A percentile compares a stretch with the other conserved stretches of the same genome.
Evolutionary conservation across 2,797 vertebrate genomes (phyloP).

Genomic region (Peromyscus attwateri): DNA sequence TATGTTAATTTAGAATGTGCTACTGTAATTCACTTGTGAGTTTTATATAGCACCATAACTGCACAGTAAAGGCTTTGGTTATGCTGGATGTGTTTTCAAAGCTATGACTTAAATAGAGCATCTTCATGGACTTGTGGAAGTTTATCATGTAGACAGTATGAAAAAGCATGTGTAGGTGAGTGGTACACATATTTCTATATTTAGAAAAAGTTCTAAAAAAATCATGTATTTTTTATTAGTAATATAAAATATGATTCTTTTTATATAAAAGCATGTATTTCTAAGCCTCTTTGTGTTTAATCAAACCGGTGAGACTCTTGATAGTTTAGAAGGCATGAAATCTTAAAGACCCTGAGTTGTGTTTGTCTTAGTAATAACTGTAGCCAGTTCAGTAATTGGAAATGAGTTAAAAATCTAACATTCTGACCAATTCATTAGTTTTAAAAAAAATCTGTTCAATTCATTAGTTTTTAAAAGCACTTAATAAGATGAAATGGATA

Average conservation of each 20-base stretch:
- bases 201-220: slow-evolving; percentile 68
- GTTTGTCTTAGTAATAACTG: not conserved
- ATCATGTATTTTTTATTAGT: slow-evolving; percentile 71
- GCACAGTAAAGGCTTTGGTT: slow-evolving; percentile 36
- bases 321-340: slow-evolving; percentile 28
- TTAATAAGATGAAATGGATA: slow-evolving; percentile 17
- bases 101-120: not conserved
- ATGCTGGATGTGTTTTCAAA: slow-evolving; percentile 23
- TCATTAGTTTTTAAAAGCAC: slow-evolving; percentile 34
- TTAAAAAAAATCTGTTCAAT: slow-evolving; percentile 49
- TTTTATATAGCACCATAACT: not conserved
- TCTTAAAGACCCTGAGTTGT: slow-evolving; percentile 50
- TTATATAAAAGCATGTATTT: slow-evolving; percentile 55
- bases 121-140: slow-evolving; percentile 43
- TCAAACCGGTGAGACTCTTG: slow-evolving; percentile 28
- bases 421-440: slow-evolving; percentile 50
- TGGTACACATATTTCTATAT: slow-evolving; percentile 61
- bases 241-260: slow-evolving; percentile 58
- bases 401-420: slow-evolving; percentile 37
- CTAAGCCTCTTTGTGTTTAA: slow-evolving; percentile 45
- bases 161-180: slow-evolving; percentile 59
- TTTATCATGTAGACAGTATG: slow-evolving; percentile 60
- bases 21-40: slow-evolving; percentile 5
- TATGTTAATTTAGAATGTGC: slow-evolving; percentile 40
- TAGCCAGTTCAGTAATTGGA: not conserved